Evolutionary conservation across 2,113 vertebrate genomes (phyloP), one percentile per base, ranked within the genome.

Genomic region (Thamnophis sirtalis): DNA sequence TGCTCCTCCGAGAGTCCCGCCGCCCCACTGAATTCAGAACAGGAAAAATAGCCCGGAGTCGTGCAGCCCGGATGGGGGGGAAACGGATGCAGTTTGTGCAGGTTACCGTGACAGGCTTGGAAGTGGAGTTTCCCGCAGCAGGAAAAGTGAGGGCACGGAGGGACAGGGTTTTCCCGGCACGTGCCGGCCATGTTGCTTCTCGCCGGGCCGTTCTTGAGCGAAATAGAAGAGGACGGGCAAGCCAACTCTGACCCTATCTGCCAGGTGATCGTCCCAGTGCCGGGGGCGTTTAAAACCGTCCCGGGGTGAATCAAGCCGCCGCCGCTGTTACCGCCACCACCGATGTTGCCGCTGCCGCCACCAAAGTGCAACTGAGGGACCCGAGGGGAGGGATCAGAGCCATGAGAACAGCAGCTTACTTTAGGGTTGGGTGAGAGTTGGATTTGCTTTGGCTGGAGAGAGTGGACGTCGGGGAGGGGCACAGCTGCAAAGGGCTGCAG

Each of bases 371-470:
- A 95, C 91, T 97, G 97, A 86, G 97, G 95, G 94, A 96, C 94
- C 92, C 96, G 97, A 55, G 97, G 89, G 73, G 97, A 97, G 53
- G 91, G 28, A 95, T 97, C 97, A 94, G 98, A 97, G 95, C 98
- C 99, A 96, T 97, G 98, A 95, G 98, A 96, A 96, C 98, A 99
- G 94, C 98, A 97, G 98, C 99, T 99, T 99, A 99, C 99, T 98
- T 99, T 98, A 94, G 98, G 98, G 97, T 96, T 96, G 92, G 98
- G 92, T 91, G 97, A 97, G 95, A 97, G 98, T 86, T 98, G 98
- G 92, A 98, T 95, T 91, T 96, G 96, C 93, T 97, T 97, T 95
- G 96, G 96, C 96, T 97, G 97, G 95, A 98, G 97, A 94, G 97
- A 95, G 93, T 97, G 97, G 97, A 97, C 96, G 96, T 97, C 98